These are phyloP conservation scores for Corythornis vintsioides DNA, from an alignment of 2,113 vertebrate genomes.

Conservation along the genomic window DNA sequence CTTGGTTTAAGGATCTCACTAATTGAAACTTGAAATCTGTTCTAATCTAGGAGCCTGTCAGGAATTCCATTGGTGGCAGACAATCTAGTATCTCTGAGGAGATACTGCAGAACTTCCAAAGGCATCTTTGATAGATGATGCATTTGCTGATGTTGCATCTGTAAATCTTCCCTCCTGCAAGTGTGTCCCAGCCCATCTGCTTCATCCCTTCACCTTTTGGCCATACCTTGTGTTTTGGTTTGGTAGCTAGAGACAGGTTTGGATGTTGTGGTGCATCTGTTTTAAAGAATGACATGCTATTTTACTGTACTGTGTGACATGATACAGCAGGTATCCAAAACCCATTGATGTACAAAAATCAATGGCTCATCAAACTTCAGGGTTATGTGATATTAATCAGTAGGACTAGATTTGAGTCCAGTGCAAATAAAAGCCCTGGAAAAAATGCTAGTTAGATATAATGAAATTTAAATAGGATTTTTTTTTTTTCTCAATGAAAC, in stretches of 20 bases:
- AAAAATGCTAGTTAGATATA: not conserved
- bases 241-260: not conserved
- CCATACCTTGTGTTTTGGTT: not conserved
- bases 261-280: not conserved
- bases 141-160: not conserved
- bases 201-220: not conserved
- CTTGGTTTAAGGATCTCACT: not conserved
- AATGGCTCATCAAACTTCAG: not conserved
- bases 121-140: not conserved
- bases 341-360: not conserved
- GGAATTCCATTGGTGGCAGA: not conserved
- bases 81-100: not conserved
- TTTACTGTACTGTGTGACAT: not conserved
- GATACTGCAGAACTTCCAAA: not conserved
- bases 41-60: not conserved
- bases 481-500: not conserved
- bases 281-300: not conserved
- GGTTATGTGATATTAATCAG: not conserved
- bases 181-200: rapidly evolving
- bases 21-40: not conserved
- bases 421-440: not conserved
- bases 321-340: not conserved
- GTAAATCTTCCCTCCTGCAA: not conserved
- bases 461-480: not conserved
- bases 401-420: not conserved